Conservation (phyloP, 2,113 vertebrate genomes). For the Antechinus stuartii region DNA sequence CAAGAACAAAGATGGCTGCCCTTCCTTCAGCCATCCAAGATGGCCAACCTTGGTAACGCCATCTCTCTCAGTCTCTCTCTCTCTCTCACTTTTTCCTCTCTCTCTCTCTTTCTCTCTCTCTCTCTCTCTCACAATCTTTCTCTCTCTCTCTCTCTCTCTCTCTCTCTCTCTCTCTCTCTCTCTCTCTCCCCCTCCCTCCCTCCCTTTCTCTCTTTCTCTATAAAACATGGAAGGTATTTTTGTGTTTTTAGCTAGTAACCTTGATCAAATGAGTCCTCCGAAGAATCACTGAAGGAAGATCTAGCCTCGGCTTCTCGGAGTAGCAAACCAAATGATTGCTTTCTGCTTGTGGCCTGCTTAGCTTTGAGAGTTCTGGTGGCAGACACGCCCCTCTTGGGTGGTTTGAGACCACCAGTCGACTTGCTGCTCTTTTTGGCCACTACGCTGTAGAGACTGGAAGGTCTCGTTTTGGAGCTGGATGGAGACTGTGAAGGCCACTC, state of each 20-base stretch:
- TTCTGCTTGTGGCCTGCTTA: conserved; percentile 87
- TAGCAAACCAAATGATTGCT: conserved; percentile 95
- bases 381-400: conserved; percentile 72
- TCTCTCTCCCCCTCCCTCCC: conserved; percentile 53
- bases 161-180: conserved; percentile 5
- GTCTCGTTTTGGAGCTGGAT: conserved; percentile 81
- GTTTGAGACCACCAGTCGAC: conserved; percentile 67
- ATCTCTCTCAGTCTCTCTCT: conserved; percentile 52
- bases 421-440: conserved; percentile 85
- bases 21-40: conserved; percentile 82
- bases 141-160: conserved; percentile 56
- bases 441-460: conserved; percentile 82
- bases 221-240: conserved; percentile 68
- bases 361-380: conserved; percentile 85
- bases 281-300: conserved; percentile 90
- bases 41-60: conserved; percentile 72
- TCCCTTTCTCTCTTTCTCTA: conserved; percentile 73
- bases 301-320: conserved; percentile 93
- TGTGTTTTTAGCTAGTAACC: conserved; percentile 94
- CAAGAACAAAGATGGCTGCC: conserved; percentile 84
- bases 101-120: conserved; percentile 64
- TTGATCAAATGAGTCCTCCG: conserved; percentile 99
- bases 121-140: conserved; percentile 66
- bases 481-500: conserved; percentile 90
- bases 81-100: conserved; percentile 43